Evolutionary conservation across 2,888 invertebrate genomes (phyloP).

Genomic region (Synergus umbraculus): DNA sequence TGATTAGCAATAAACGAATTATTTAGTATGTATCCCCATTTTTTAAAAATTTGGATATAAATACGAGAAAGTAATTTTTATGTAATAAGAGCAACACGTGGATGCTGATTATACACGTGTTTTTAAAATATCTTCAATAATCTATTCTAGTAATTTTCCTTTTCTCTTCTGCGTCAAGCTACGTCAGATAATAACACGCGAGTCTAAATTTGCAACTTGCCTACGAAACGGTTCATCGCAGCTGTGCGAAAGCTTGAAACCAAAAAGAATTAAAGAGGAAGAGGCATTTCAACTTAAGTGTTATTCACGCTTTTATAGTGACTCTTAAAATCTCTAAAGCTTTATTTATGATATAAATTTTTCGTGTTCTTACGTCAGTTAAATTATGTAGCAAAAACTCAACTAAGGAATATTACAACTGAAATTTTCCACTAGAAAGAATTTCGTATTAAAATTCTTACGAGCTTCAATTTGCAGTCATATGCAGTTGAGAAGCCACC

Average conservation of each 20-base stretch:
- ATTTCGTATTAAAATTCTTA: neutral
- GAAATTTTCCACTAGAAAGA: neutral
- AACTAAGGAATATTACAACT: neutral
- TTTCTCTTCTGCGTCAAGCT: constrained; percentile 7
- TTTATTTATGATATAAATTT: too few species aligned
- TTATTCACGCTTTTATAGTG: neutral
- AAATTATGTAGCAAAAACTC: too few species aligned
- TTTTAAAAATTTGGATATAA: too few species aligned
- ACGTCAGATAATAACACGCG: neutral
- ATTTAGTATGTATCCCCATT: neutral
- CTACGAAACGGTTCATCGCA: neutral
- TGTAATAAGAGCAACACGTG: neutral
- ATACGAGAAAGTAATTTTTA: neutral
- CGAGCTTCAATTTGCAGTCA: too few species aligned
- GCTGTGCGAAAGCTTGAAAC: neutral
- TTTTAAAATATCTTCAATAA: constrained; percentile 16
- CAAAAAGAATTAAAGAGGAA: neutral
- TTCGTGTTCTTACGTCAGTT: too few species aligned
- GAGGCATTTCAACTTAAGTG: neutral
- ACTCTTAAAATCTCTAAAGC: neutral
- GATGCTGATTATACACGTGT: neutral
- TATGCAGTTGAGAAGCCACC: neutral
- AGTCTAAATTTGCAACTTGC: constrained; percentile 8
- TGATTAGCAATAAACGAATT: neutral
- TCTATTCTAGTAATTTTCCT: constrained; percentile 27